phyloP scores from a whole-genome alignment of 2,797 vertebrate species.

The Sandelia bainsii region DNA sequence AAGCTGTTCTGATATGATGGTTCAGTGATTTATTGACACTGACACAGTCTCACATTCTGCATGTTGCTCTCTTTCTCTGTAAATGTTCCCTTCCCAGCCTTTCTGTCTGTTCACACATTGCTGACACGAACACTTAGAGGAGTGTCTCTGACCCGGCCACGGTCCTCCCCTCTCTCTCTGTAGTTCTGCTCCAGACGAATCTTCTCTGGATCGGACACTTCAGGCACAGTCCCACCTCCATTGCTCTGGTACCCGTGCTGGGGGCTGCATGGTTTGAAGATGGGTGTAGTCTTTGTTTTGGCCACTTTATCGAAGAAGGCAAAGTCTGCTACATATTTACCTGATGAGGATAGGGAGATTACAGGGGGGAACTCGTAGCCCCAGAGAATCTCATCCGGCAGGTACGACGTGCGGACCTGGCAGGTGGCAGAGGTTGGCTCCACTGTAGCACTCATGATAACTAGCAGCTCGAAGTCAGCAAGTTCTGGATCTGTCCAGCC shows the following conservation, averaged over 20 bases:
- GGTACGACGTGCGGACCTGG: conserved; percentile 96
- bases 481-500: conserved; percentile 84
- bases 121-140: conserved; percentile 92
- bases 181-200: conserved; percentile 91
- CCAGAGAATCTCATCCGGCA: conserved; percentile 98
- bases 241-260: conserved; percentile 70
- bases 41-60: background rate
- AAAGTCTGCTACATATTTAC: conserved; percentile 96
- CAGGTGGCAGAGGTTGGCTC: conserved; percentile 96
- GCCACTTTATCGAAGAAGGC: conserved; percentile 95
- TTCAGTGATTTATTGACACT: conserved; percentile 10
- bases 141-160: conserved; percentile 61
- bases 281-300: conserved; percentile 82
- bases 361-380: conserved; percentile 96
- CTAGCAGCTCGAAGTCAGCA: conserved; percentile 94
- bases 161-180: conserved; percentile 83
- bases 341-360: conserved; percentile 92
- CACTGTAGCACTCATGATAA: conserved; percentile 94
- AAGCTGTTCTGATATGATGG: conserved; percentile 8
- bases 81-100: background rate
- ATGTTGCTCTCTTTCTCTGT: background rate
- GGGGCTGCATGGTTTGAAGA: conserved; percentile 82
- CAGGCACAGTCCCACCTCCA: conserved; percentile 66
- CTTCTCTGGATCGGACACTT: conserved; percentile 89
- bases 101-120: conserved; percentile 84